phyloP scores from a whole-genome alignment of 2,888 invertebrate genomes.

The Stenurella melanura region DNA sequence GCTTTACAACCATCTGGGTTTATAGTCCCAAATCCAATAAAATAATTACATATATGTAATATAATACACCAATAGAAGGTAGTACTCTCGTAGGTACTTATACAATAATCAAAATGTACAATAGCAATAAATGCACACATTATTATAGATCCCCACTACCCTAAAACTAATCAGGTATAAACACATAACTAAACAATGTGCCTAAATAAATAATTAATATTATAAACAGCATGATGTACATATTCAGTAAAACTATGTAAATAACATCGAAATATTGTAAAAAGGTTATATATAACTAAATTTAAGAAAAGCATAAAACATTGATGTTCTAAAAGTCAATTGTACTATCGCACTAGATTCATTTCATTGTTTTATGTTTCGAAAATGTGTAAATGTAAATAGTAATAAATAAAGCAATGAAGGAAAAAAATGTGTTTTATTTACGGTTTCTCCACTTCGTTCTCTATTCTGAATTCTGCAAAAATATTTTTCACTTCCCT shows the following conservation, averaged over 20 bases:
- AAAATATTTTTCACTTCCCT: no score
- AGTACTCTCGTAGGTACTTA: no score
- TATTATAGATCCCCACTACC: conserved; percentile 11
- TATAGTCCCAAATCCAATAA: no score
- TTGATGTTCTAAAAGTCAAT: conserved; percentile 15
- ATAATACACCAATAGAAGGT: background rate
- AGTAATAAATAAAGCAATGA: conserved; percentile 1
- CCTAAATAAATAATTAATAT: conserved; percentile 57
- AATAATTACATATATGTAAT: background rate
- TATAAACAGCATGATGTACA: conserved; percentile 33
- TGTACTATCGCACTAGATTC: conserved; percentile 4
- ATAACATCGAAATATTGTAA: conserved; percentile 35
- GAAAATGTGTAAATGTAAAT: background rate
- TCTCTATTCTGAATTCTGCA: no score
- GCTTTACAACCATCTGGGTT: no score
- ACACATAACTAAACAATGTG: conserved; percentile 56
- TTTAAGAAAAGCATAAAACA: conserved; percentile 19
- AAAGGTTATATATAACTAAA: conserved; percentile 35
- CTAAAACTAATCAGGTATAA: conserved; percentile 34
- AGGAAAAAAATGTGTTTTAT: background rate
- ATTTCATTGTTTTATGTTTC: background rate
- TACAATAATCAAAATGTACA: background rate
- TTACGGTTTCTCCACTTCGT: no score
- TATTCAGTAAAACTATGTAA: conserved; percentile 27
- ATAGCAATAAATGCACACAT: conserved; percentile 1